Evolutionary conservation across 92 coral and sea anemone species (phyloP), one percentile per base, ranked within the genome.

Genomic region (Anthopleura xanthogrammica): DNA sequence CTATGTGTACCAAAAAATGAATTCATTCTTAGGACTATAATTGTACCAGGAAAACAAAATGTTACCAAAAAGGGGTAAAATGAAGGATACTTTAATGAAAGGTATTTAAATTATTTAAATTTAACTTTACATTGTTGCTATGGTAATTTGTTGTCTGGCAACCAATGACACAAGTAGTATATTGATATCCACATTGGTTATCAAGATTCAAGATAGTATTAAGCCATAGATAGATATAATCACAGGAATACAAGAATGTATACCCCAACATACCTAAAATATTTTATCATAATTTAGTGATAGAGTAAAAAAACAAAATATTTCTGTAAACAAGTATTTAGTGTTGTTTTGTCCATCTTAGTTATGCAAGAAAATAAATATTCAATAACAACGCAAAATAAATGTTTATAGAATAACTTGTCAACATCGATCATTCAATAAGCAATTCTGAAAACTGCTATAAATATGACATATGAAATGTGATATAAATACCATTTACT

Each of bases 391-490:
- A 5, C 3, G 78, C 54, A 43, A 11, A 42, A 42, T 75, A 75
- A 75, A 42, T 42, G 29, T 42, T 43, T 41, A 75, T 75, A 50
- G 78, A 75, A 41, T 75, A 75, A 23, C 78, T 75, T 42, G 78
- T 75, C 78, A 75, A 2, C 36, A 29, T 29, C 36, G 36, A 14
- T 50, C 41, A 12, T 75, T 36, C 39, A 43, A 75, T 75, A 17
- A 42, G 13, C 55, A 41, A 19, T 22, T 20, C 24, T 17, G 55
- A n/a, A 42, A 42, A 29, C 24, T 8, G 74, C 24, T 68, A n/a
- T 68, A 68, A 68, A 68, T 68, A 36, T 64, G 36, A 64, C 72
- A 23, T 22, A 23, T 68, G 29, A 68, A 36, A 22, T 68, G 36
- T 68, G 42, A 68, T 36, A 62, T 68, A 68, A 36, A 68, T 12